A percentile compares a stretch with the other conserved stretches of the same genome.
These are phyloP conservation scores for Irena cyanogastra DNA, from an alignment of 2,113 vertebrate genomes.

Conservation along the genomic window DNA sequence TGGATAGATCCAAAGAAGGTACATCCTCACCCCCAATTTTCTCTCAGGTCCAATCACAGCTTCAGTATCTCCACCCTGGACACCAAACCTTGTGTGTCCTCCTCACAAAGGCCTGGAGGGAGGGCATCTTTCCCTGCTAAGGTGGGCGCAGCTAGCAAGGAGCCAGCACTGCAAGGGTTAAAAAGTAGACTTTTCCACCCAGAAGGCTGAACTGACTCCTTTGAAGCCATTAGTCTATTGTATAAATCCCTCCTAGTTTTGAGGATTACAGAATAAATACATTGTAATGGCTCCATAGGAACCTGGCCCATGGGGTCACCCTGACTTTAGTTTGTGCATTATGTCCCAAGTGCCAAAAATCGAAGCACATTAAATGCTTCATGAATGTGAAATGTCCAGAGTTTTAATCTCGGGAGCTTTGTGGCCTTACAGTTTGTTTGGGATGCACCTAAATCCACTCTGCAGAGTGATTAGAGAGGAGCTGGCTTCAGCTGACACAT, in stretches of 20 bases:
- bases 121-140: not conserved
- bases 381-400: constrained; percentile 19
- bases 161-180: not conserved
- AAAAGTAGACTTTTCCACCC: constrained; percentile 14
- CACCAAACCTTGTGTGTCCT: not conserved
- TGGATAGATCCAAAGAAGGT: accelerated
- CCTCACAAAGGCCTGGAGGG: not conserved
- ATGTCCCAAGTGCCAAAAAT: constrained; percentile 37
- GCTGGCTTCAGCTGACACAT: not conserved
- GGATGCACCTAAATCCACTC: not conserved
- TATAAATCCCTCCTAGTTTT: constrained; percentile 45
- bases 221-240: constrained; percentile 55
- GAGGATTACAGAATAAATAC: constrained; percentile 49
- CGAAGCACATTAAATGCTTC: constrained; percentile 36
- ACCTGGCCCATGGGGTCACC: constrained; percentile 6
- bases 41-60: not conserved
- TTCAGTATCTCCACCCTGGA: not conserved
- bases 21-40: not conserved
- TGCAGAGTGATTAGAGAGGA: not conserved
- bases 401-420: constrained; percentile 3
- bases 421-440: not conserved
- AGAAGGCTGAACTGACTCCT: not conserved
- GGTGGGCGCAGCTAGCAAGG: not conserved
- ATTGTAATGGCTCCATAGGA: constrained; percentile 36
- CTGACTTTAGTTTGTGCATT: constrained; percentile 2